Percentiles rank a stretch among this genome's conserved stretches.
Conservation (phyloP, 2,888 invertebrate species). For the Athalia cordata region DNA sequence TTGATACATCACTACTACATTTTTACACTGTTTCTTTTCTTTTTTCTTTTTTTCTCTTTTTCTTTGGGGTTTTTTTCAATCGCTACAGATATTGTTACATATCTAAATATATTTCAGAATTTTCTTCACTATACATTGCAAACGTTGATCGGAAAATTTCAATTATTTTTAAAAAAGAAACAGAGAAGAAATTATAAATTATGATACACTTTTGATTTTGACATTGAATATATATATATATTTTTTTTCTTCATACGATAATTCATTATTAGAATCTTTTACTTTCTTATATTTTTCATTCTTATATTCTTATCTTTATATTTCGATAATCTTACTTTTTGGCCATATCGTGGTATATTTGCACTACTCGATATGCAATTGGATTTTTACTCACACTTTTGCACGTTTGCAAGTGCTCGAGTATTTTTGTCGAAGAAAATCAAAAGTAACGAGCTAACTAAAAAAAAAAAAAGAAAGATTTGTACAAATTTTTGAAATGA, state of each 20-base stretch:
- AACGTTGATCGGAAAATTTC: too few species aligned
- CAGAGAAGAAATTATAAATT: too few species aligned
- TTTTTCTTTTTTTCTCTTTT: slow-evolving; percentile 44
- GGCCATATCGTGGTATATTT: slow-evolving; percentile 57
- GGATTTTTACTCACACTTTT: slow-evolving; percentile 52
- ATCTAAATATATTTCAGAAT: too few species aligned
- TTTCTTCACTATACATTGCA: too few species aligned
- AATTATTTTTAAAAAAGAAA: background rate
- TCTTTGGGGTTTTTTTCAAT: background rate
- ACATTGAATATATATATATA: too few species aligned
- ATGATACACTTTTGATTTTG: too few species aligned
- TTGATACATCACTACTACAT: slow-evolving; percentile 19
- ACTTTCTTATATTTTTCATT: background rate
- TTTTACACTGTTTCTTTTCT: slow-evolving; percentile 47
- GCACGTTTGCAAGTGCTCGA: slow-evolving; percentile 51
- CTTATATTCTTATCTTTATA: slow-evolving; percentile 2
- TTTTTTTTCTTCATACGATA: background rate
- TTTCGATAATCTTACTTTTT: slow-evolving; percentile 44
- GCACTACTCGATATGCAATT: slow-evolving; percentile 50
- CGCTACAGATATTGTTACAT: too few species aligned
- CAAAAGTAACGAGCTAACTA: background rate
- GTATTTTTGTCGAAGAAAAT: background rate
- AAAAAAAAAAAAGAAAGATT: background rate
- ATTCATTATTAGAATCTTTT: background rate
- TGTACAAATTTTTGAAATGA: background rate